Evolutionary conservation across 2,113 vertebrate species (phyloP), one percentile per base, ranked within the genome.

Genomic region (Leptosomus discolor): DNA sequence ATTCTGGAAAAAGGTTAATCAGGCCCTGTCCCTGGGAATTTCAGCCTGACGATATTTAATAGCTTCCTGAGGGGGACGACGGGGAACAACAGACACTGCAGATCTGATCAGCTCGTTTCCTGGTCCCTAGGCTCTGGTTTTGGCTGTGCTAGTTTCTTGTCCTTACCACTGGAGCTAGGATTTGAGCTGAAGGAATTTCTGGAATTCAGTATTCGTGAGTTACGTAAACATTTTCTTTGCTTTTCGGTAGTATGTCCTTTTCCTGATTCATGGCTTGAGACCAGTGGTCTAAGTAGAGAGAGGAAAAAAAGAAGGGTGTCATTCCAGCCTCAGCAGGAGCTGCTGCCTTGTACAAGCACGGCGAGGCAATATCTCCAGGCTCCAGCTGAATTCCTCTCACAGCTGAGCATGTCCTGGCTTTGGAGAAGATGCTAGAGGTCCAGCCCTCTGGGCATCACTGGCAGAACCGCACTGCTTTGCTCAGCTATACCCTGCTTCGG

Each of bases 151-250:
- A 10, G 24, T 70, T 91, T 78, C 70, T 79, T 76, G 23, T 58
- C 43, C 17, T 86, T 91, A 71, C 22, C 37, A n/a, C 24, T 57
- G 57, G 65, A 79, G 45, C 10, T 56, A 53, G 70, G 80, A 71
- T 76, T 57, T 76, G 50, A 84, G 77, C 2, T 0, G 24, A 54
- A 61, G 32, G 60, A 87, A 84, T 80, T 76, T 92, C 53, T 80
- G 85, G 83, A 75, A 89, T 53, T 56, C 74, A 37, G 29, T 34
- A 37, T 69, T 70, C 27, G 6, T 43, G 65, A 79, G 63, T 64
- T 89, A 64, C 0, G 0, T 43, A n/a, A 32, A 46, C 6, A 2
- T 2, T 36, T 34, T 43, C 36, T 51, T 65, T 75, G 20, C n/a
- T 85, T 79, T 58, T 87, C 0, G 1, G 37, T 64, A 45, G 24